Base-by-base conservation (phyloP, 2,888 invertebrate species). In the Hoplodrina ambigua region DNA sequence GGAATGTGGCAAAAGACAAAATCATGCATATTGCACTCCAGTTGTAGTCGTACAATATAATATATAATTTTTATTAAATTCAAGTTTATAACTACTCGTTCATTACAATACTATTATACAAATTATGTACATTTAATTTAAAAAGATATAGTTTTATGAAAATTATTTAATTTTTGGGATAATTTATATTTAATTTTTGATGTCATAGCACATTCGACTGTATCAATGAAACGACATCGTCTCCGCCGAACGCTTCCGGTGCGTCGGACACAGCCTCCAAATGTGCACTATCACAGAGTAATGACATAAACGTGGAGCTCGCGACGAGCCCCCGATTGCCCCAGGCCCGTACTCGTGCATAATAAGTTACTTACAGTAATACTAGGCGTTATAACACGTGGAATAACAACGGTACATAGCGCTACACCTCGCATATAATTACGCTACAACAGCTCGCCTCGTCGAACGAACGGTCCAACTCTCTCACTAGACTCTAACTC, bases 111-210 rank as follows among this genome's bases (percentile, higher is more conserved):
- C 89, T 94, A 95, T 94, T 84, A 91, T 95, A 95, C 95, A 95
- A 87, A 92, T 89, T 96, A 95, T 95, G 89, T 95, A 95, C 95
- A 95, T 81, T 89, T 92, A 90, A 88, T 85, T 86, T 87, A 86
- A 85, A 89, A 89, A 91, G 90, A 93, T 92, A 94, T 92, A 94
- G 89, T 91, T 93, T 92, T 94, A 94, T 91, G 93, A 92, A 84
- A 92, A 93, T 93, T 93, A 94, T 93, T 94, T 94, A 95, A 95
- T 95, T 96, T 96, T 96, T 95, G 95, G 95, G 95, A 95, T 95
- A 94, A 94, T 93, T 94, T 94, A 93, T 93, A 92, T 87, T 91
- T 91, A 93, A 86, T 91, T 94, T 93, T 93, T 93, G 94, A 94
- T 94, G 95, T 94, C 92, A 93, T 92, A 92, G 94, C 95, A 94